Evolutionary conservation across 1,140 invertebrate genomes (phyloP), one percentile per base, ranked within the genome.

Genomic region (Tetramorium alpestre): DNA sequence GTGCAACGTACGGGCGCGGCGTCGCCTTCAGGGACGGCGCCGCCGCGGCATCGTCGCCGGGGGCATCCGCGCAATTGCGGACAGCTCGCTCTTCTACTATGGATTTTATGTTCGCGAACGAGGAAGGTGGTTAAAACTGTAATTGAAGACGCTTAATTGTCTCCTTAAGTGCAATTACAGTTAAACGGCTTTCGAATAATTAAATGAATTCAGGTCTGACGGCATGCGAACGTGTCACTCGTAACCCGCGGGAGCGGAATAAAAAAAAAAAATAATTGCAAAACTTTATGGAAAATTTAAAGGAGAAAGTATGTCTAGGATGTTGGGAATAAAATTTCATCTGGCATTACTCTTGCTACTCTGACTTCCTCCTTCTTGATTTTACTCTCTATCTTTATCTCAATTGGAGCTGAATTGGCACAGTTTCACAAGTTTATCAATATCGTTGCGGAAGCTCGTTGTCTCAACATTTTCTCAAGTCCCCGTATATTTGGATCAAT

Each of bases 1-100:
- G 87, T 88, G 87, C 87, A 88, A 88, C 85, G 87, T 85, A 89
- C 88, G 69, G 62, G 41, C 67, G 33, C 38, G 49, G 65, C 62
- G 44, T 76, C 64, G 86, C 25, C 86, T 44, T 56, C 88, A 89
- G 86, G 87, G 82, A 86, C 51, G 65, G 49, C 49, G 65, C 5
- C 64, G 62, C 4, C 25, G 58, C 47, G n/a, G 16, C 49, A 62
- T 44, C 69, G 65, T 81, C 87, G 70, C 65, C 69, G 22, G 28
- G 44, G 77, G 54, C 51, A 62, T 10, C n/a, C 28, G 28, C 38
- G 51, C 51, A 22, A 73, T 82, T 73, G 49, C 44, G n/a, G 47
- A 41, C 44, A 33, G n/a, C 13, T 69, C 11, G 54, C 33, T 44
- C 38, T 47, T 38, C 54, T 38, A 16, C 25, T 22, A 28, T 18